Evolutionary conservation across 2,797 vertebrate species (phyloP).

Genomic region (Takifugu ocellatus): DNA sequence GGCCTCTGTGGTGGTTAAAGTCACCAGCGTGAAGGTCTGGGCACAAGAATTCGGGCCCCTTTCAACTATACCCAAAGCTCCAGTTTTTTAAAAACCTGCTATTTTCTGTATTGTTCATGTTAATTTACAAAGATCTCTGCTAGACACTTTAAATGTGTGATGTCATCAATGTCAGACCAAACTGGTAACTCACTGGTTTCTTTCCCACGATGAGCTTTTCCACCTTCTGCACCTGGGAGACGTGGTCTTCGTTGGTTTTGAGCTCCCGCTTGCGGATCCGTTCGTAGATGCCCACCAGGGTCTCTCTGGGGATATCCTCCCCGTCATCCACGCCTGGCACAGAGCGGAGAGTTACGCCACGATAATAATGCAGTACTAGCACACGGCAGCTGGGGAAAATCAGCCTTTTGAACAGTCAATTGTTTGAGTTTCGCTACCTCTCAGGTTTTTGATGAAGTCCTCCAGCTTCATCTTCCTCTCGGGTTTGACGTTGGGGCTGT

Average conservation of each 20-base stretch:
- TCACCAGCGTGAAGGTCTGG: slow-evolving; percentile 49
- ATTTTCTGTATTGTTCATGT: too few relatives aligned
- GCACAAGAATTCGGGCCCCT: slow-evolving; percentile 1
- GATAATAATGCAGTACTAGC: background rate
- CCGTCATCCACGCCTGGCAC: slow-evolving; percentile 90
- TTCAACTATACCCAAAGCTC: slow-evolving; percentile 7
- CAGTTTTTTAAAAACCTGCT: background rate
- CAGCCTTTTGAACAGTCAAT: background rate
- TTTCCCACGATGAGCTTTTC: slow-evolving; percentile 99
- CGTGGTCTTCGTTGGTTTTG: slow-evolving; percentile 96
- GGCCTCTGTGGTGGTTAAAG: slow-evolving; percentile 37
- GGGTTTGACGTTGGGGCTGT: slow-evolving; percentile 96
- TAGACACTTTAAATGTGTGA: too few relatives aligned
- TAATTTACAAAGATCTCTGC: too few relatives aligned
- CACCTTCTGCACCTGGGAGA: slow-evolving; percentile 98
- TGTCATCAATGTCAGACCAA: background rate
- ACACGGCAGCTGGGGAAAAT: background rate
- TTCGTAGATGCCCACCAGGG: slow-evolving; percentile 94
- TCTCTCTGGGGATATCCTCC: slow-evolving; percentile 94
- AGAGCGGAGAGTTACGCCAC: background rate
- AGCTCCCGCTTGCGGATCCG: slow-evolving; percentile 95
- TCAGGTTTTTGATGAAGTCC: slow-evolving; percentile 96
- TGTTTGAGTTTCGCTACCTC: slow-evolving; percentile 75
- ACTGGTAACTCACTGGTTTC: slow-evolving; percentile 84
- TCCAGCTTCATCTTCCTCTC: slow-evolving; percentile 99